phyloP scores from a whole-genome alignment of 2,888 invertebrate species.

The Hemithea aestivaria region DNA sequence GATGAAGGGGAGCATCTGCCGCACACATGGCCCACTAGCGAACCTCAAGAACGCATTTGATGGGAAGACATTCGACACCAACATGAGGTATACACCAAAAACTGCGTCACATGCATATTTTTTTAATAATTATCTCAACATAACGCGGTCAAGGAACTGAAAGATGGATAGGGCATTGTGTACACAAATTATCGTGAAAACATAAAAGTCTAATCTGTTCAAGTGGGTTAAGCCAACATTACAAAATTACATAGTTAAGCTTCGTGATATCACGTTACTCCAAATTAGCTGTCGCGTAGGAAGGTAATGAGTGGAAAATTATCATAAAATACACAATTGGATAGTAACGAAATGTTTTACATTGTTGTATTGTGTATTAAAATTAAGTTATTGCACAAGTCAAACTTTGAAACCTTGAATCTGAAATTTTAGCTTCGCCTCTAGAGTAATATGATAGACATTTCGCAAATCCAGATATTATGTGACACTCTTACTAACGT shows the following conservation, averaged over 20 bases:
- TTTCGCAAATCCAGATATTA: slow-evolving; percentile 39
- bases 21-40: slow-evolving; percentile 63
- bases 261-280: slow-evolving; percentile 23
- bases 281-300: slow-evolving; percentile 23
- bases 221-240: slow-evolving; percentile 44
- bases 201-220: slow-evolving; percentile 31
- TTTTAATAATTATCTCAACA: slow-evolving; percentile 40
- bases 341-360: slow-evolving; percentile 14
- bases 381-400: too few species aligned
- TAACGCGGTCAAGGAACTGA: slow-evolving; percentile 59
- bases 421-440: too few species aligned
- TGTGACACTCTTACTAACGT: slow-evolving; percentile 51
- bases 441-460: slow-evolving; percentile 29
- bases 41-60: slow-evolving; percentile 52
- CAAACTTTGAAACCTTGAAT: too few species aligned
- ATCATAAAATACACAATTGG: slow-evolving; percentile 13
- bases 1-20: slow-evolving; percentile 63
- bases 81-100: slow-evolving; percentile 44
- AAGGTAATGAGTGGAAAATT: slow-evolving; percentile 16
- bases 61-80: slow-evolving; percentile 60
- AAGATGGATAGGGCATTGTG: slow-evolving; percentile 29
- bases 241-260: slow-evolving; percentile 26
- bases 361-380: slow-evolving; percentile 5
- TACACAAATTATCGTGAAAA: slow-evolving; percentile 34
- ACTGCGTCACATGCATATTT: slow-evolving; percentile 49